Percentiles rank a stretch among this genome's conserved stretches.
Evolutionary conservation across 2,113 vertebrate genomes (phyloP).

Genomic region (Mobula hypostoma): DNA sequence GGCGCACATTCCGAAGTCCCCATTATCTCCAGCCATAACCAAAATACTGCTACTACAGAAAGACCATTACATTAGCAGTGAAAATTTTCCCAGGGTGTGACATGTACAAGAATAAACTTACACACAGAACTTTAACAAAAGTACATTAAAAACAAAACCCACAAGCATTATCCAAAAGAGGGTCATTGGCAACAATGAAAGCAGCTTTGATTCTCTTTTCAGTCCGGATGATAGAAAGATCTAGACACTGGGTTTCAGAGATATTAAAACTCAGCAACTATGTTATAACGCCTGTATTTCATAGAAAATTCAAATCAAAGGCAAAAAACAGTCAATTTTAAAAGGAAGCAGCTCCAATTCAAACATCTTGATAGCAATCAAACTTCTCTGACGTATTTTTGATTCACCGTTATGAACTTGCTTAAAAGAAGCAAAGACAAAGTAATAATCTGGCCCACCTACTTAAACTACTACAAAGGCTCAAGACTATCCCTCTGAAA

Average conservation of each 20-base stretch:
- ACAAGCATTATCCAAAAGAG: too few species aligned
- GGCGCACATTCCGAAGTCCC: too few species aligned
- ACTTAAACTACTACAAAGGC: neutral
- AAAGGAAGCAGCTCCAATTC: neutral
- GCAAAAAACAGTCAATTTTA: neutral
- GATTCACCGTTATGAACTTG: neutral
- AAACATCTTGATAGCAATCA: neutral
- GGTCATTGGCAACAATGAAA: neutral
- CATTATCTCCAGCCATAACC: too few species aligned
- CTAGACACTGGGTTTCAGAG: neutral
- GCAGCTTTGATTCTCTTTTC: neutral
- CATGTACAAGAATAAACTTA: neutral
- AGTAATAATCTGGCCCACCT: neutral
- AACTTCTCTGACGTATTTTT: neutral
- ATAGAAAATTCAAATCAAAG: neutral
- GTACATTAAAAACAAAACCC: too few species aligned
- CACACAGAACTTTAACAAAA: neutral
- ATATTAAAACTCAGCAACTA: neutral
- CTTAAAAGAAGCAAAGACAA: neutral
- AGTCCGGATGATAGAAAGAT: neutral
- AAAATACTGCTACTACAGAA: too few species aligned
- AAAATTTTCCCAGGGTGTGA: too few species aligned
- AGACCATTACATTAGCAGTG: too few species aligned
- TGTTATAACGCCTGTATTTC: neutral
- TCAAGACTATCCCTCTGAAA: neutral